phyloP scores from a whole-genome alignment of 2,113 vertebrate species.

The Actinemys pallida region DNA sequence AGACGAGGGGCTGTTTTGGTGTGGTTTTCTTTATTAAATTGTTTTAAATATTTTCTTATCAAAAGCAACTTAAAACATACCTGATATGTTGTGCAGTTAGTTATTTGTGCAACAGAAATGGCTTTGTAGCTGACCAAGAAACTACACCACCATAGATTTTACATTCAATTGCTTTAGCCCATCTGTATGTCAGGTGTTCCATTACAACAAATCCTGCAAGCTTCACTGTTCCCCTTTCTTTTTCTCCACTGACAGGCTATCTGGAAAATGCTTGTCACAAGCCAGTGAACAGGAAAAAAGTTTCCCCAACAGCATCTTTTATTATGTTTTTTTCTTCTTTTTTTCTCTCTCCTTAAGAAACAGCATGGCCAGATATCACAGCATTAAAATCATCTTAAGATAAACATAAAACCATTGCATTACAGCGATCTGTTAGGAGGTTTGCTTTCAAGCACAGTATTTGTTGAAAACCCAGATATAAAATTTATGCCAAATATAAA shows the following conservation, averaged over 20 bases:
- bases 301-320: background rate
- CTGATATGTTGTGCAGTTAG: background rate
- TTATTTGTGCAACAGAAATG: background rate
- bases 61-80: background rate
- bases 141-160: background rate
- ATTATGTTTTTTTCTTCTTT: background rate
- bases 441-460: background rate
- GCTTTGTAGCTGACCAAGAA: background rate
- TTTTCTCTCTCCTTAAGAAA: background rate
- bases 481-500: background rate
- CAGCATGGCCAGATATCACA: background rate
- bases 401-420: background rate
- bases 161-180: background rate
- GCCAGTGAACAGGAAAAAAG: background rate
- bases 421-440: background rate
- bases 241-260: background rate
- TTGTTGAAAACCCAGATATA: background rate
- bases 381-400: background rate
- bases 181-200: background rate
- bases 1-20: no score
- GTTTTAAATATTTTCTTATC: background rate
- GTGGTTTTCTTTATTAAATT: no score
- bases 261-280: background rate
- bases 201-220: background rate
- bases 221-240: background rate